Base-by-base conservation (phyloP, 1,140 invertebrate species). In the Bombus consobrinus region DNA sequence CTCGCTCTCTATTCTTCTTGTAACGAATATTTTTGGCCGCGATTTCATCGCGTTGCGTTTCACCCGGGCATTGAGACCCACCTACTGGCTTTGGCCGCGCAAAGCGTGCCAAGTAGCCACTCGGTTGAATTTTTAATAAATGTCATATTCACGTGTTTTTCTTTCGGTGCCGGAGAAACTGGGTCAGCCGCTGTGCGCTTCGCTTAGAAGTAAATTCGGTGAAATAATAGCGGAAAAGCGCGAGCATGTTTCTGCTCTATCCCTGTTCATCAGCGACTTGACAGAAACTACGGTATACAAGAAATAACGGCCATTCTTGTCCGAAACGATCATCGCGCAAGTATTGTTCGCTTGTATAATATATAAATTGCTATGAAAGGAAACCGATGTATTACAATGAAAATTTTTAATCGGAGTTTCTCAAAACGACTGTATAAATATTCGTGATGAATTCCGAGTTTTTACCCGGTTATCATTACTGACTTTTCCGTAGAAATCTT, bases 61-160 rank as follows among this genome's bases (percentile, higher is more conserved):
- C 59, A 41, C 43, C 62, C 41, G 41, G 18, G 41, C 15, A 62
- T 41, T 41, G 39, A 72, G 28, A 41, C 59, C 85, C 12, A 41
- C 25, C 22, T 25, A 62, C 12, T 43, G 73, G 72, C 77, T 57
- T 64, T 39, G n/a, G 69, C 25, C 34, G 47, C 37, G 57, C 53
- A 69, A 75, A 81, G 57, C 87, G 74, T 76, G 73, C 85, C 86
- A 76, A 87, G 85, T 85, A 59, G 74, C 68, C 73, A 83, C 81
- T 87, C 85, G 81, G 47, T 79, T 87, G 82, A 87, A 87, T 84
- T 84, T 87, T 87, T 87, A 87, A 87, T 87, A 87, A 87, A 84
- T 84, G 81, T 87, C 86, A 84, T 84, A 73, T 53, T 78, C 81
- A 62, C 86, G 74, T 84, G 59, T 71, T 84, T 87, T 84, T 79